Evolutionary conservation across 2,888 invertebrate genomes (phyloP).

Genomic region (Agrochola macilenta): DNA sequence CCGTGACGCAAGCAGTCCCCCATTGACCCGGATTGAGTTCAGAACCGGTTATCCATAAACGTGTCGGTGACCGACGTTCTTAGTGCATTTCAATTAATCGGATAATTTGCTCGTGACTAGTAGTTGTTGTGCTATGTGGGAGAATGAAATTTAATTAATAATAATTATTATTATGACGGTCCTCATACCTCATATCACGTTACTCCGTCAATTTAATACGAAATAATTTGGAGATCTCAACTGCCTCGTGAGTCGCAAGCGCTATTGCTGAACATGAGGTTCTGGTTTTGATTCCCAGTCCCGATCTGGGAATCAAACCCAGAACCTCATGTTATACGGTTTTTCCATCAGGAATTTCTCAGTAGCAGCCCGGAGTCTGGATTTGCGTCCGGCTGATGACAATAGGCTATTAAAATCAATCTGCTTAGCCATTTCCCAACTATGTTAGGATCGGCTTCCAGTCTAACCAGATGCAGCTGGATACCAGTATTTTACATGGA

Average conservation of each 20-base stretch:
- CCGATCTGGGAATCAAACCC: too few relatives aligned
- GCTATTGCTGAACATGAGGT: neutral
- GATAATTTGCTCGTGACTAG: conserved; percentile 57
- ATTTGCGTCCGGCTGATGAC: neutral
- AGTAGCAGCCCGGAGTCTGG: neutral
- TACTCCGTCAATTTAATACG: neutral
- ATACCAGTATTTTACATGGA: too few relatives aligned
- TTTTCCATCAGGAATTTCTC: neutral
- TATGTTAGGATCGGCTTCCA: too few relatives aligned
- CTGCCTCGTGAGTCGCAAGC: neutral
- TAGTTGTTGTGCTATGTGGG: conserved; percentile 26
- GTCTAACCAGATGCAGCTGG: too few relatives aligned
- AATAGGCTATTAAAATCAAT: neutral
- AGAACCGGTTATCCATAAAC: conserved; percentile 59
- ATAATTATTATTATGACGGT: neutral
- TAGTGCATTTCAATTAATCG: conserved; percentile 63
- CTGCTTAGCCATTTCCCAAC: too few relatives aligned
- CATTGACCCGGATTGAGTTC: conserved; percentile 60
- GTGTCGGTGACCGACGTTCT: conserved; percentile 50
- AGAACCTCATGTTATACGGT: too few relatives aligned
- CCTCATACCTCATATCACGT: neutral
- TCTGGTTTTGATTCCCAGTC: too few relatives aligned
- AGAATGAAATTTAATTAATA: conserved; percentile 1
- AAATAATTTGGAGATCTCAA: neutral
- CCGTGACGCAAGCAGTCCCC: conserved; percentile 51